Evolutionary conservation across 2,888 invertebrate species (phyloP), one percentile per base, ranked within the genome.

Genomic region (Agonopterix arenella): DNA sequence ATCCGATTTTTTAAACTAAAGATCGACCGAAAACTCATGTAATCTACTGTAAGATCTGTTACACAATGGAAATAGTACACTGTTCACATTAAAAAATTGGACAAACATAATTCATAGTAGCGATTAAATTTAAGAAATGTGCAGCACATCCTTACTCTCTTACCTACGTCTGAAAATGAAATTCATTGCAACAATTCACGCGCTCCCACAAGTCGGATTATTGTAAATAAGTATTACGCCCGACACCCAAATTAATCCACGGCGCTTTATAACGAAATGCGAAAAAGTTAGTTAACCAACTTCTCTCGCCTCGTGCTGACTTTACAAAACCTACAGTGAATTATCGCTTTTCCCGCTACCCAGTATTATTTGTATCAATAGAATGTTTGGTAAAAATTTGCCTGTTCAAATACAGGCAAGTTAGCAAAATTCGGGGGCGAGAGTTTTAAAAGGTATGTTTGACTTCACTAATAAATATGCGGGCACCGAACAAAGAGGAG

Each of bases 171-270:
- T 78, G 74, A 73, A 82, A 79, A 72, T 68, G 68, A 77, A 83
- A 84, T 82, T 76, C 80, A 84, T 82, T 80, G 75, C 65, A 78
- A 82, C 82, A 84, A 84, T 83, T 80, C 81, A 71, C 66, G 74
- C 74, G 62, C 68, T 66, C 76, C 81, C 84, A 73, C 81, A 85
- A 81, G 76, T 80, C 73, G 80, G 85, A 84, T 86, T 84, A 86
- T 86, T 85, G 84, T 89, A 86, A 89, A 89, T 89, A 86, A 88
- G 85, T 83, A 83, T 85, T 76, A 79, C 75, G 68, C 66, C 66
- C 77, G 70, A 75, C 80, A 74, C 77, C 80, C 73, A 67, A 76
- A 86, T 88, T 89, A 86, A 86, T 84, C 80, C 81, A 59, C 68
- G 67, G 58, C 61, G 66, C 74, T 84, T 84, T 53, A 83, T 80